phyloP scores from a whole-genome alignment of 2,113 vertebrate genomes.

The Anas platyrhynchos region DNA sequence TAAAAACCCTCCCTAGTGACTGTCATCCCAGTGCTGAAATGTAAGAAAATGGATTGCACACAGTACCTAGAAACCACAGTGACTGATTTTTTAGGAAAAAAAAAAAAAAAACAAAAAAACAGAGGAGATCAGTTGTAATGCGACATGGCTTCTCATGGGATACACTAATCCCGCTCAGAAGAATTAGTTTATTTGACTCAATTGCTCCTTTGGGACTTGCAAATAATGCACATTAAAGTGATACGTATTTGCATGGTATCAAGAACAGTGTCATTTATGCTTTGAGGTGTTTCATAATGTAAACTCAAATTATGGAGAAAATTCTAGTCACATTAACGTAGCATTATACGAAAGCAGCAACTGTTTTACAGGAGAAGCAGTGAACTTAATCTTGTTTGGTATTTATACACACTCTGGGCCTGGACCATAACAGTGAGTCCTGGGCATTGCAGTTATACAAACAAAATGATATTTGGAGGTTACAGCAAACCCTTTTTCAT shows the following conservation, averaged over 20 bases:
- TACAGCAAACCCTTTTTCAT: not conserved
- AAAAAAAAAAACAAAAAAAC: not conserved
- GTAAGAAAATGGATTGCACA: slow-evolving; percentile 36
- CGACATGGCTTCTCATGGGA: slow-evolving; percentile 45
- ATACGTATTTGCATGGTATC: slow-evolving; percentile 16
- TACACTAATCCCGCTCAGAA: slow-evolving; percentile 57
- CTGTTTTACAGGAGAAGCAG: not conserved
- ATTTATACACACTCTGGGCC: not conserved
- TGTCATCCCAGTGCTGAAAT: slow-evolving; percentile 54
- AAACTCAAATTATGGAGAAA: slow-evolving; percentile 36
- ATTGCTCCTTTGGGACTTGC: slow-evolving; percentile 35
- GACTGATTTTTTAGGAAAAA: not conserved
- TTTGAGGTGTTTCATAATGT: slow-evolving; percentile 19
- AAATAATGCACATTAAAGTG: slow-evolving; percentile 32
- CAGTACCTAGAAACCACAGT: slow-evolving; percentile 8
- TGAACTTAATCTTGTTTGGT: not conserved
- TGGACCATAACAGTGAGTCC: not conserved
- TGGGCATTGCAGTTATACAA: not conserved
- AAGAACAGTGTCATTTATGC: slow-evolving; percentile 49
- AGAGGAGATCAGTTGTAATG: slow-evolving; percentile 53
- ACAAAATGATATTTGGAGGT: not conserved
- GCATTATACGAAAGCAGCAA: not conserved
- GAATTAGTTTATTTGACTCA: slow-evolving; percentile 55
- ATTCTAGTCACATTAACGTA: slow-evolving; percentile 29
- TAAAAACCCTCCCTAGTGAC: slow-evolving; percentile 74